Percentiles rank a stretch among this genome's conserved stretches.
Conservation (phyloP, 2,888 invertebrate genomes). For the Agriopis leucophaearia region DNA sequence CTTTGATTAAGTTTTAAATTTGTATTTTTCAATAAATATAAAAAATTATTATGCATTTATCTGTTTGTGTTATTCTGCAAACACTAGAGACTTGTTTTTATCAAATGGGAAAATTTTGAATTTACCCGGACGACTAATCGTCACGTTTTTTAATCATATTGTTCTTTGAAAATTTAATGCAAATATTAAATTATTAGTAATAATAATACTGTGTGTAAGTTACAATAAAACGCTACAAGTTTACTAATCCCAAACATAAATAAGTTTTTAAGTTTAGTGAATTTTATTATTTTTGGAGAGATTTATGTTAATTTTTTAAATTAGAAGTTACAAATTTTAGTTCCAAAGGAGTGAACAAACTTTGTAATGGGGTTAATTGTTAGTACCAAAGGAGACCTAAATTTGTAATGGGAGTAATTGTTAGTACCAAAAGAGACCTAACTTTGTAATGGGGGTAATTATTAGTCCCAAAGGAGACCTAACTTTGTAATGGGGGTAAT, state of each 20-base stretch:
- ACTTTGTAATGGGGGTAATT: background rate
- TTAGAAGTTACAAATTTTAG: background rate
- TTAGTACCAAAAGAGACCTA: no score
- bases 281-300: background rate
- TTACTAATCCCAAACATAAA: background rate
- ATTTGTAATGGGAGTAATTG: background rate
- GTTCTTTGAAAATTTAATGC: conserved; percentile 24
- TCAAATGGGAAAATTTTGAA: conserved; percentile 67
- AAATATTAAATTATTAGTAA: conserved; percentile 20
- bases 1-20: conserved; percentile 69
- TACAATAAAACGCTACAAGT: conserved; percentile 19
- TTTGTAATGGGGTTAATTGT: background rate
- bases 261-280: background rate
- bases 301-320: background rate
- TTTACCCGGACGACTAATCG: conserved; percentile 57
- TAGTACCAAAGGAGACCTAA: no score
- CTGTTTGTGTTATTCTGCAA: conserved; percentile 39
- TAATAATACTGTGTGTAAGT: background rate
- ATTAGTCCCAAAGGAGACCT: background rate
- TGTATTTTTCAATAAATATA: conserved; percentile 35
- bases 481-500: background rate
- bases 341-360: background rate
- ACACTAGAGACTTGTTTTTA: conserved; percentile 23
- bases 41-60: conserved; percentile 21
- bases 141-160: conserved; percentile 36